Percentiles rank a stretch among this genome's conserved stretches.
Conservation (phyloP, 2,888 invertebrate genomes). For the Polietes domitor region DNA sequence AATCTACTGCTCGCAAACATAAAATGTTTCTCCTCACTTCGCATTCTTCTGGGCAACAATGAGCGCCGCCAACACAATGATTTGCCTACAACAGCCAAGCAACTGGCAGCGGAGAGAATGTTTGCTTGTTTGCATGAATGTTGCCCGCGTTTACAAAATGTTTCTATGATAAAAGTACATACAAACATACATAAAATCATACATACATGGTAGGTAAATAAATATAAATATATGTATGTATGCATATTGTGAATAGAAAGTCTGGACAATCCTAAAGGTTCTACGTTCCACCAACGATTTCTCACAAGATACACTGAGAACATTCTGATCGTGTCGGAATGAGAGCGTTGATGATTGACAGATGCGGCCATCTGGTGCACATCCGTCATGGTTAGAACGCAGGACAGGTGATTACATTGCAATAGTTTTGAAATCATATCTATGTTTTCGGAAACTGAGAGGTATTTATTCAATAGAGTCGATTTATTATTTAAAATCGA, state of each 20-base stretch:
- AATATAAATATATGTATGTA: constrained; percentile 2
- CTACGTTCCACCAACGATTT: constrained; percentile 27
- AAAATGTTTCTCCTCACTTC: constrained; percentile 7
- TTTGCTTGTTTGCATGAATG: background rate
- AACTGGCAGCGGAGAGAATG: background rate
- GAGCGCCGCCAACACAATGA: constrained; percentile 1
- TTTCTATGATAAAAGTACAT: constrained; percentile 23
- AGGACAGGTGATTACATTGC: background rate
- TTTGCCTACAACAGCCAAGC: constrained; percentile 29
- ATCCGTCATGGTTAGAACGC: background rate
- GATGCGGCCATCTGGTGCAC: background rate
- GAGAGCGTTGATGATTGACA: background rate
- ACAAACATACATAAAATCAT: background rate
- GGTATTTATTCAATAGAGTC: too few relatives aligned
- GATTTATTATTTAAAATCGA: too few relatives aligned
- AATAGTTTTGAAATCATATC: background rate
- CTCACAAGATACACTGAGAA: constrained; percentile 18
- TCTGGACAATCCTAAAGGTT: constrained; percentile 38
- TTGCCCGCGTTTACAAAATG: constrained; percentile 11
- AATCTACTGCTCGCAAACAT: background rate
- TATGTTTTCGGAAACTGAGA: too few relatives aligned
- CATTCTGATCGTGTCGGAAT: background rate
- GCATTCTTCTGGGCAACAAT: constrained; percentile 40
- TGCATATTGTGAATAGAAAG: constrained; percentile 29
- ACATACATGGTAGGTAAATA: constrained; percentile 7